These are phyloP conservation scores for Mycalesis mineus DNA, from an alignment of 2,888 invertebrate genomes.

Conservation along the genomic window DNA sequence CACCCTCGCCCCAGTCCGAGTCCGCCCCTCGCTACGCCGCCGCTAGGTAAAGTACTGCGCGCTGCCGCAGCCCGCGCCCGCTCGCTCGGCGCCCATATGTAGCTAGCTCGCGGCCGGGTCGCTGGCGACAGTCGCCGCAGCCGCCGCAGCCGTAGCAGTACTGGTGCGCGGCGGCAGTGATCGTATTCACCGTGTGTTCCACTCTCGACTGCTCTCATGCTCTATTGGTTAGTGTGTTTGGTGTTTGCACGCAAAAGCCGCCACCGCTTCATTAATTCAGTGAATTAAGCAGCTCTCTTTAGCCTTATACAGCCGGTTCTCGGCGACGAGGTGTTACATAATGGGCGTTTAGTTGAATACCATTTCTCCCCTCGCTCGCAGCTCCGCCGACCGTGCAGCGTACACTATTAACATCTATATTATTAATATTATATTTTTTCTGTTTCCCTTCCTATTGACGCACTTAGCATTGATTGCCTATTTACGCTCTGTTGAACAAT, in stretches of 20 bases:
- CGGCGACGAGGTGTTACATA: slow-evolving; percentile 38
- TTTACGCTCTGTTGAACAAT: too few relatives aligned
- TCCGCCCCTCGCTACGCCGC: slow-evolving; percentile 32
- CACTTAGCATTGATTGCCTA: too few relatives aligned
- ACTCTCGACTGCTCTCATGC: slow-evolving; percentile 72
- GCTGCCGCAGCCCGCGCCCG: slow-evolving; percentile 34
- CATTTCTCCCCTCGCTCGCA: slow-evolving; percentile 19
- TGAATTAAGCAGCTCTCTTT: slow-evolving; percentile 23
- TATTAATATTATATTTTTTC: too few relatives aligned
- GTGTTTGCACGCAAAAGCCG: slow-evolving; percentile 29
- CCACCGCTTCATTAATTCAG: slow-evolving; percentile 22
- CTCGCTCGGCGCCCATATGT: slow-evolving; percentile 50
- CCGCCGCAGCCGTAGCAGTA: slow-evolving; percentile 28
- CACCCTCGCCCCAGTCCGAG: slow-evolving; percentile 36
- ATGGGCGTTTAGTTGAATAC: slow-evolving; percentile 30
- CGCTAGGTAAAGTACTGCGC: slow-evolving; percentile 53
- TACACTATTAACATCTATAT: background rate
- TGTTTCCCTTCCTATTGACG: too few relatives aligned
- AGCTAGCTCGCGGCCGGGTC: slow-evolving; percentile 61
- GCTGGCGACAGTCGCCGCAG: slow-evolving; percentile 46
- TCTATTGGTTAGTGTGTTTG: slow-evolving; percentile 63
- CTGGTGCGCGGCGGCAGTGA: slow-evolving; percentile 33
- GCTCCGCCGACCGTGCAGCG: background rate
- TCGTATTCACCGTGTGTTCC: slow-evolving; percentile 57
- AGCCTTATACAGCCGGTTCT: slow-evolving; percentile 27